These are phyloP conservation scores for Bicyclus anynana DNA, from an alignment of 1,140 invertebrate genomes.

Conservation along the genomic window DNA sequence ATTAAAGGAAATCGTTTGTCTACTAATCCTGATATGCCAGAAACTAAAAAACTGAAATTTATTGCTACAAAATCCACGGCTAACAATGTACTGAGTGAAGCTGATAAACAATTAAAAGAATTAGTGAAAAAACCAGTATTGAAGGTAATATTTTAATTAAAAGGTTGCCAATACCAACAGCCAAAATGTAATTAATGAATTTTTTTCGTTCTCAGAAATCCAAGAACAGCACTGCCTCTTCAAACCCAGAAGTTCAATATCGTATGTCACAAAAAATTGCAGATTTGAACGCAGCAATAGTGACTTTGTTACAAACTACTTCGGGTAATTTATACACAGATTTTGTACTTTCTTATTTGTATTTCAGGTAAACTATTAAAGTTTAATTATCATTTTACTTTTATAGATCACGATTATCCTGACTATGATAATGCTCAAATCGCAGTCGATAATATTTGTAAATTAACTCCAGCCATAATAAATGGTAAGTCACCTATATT, in stretches of 20 bases:
- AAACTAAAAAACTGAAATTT: neutral
- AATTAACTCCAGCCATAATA: constrained; percentile 10
- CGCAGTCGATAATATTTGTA: constrained; percentile 16
- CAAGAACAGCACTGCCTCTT: neutral
- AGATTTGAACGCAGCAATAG: constrained; percentile 20
- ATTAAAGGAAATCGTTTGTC: neutral
- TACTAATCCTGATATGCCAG: neutral
- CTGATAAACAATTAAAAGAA: neutral
- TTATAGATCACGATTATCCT: constrained; percentile 17
- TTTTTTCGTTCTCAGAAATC: neutral
- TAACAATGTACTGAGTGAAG: neutral
- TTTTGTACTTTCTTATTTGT: too few species aligned
- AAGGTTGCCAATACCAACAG: too few species aligned
- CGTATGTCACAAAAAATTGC: constrained; percentile 13
- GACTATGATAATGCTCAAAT: constrained; percentile 16
- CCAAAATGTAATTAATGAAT: too few species aligned
- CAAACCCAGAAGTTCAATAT: neutral
- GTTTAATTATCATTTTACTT: too few species aligned
- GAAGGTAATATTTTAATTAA: neutral
- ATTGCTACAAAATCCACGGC: neutral
- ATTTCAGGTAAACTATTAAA: too few species aligned
- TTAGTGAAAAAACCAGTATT: neutral
- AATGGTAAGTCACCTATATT: constrained; percentile 3
- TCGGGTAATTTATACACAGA: constrained; percentile 17
- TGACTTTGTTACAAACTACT: constrained; percentile 12